Conservation (phyloP, 2,113 vertebrate species). For the Syngnathus scovelli region DNA sequence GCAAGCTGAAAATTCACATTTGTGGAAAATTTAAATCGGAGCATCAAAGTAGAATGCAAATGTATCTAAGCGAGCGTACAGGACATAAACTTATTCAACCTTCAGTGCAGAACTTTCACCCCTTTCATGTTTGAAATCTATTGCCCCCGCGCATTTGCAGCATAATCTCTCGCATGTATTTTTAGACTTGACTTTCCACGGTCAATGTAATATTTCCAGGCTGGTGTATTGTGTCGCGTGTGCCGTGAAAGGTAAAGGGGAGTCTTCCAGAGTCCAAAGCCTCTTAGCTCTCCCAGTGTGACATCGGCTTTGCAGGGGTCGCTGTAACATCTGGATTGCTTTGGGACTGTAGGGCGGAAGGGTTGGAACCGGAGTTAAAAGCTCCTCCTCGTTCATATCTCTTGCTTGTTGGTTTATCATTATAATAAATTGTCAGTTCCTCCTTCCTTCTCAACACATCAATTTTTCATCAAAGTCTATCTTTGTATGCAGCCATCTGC, state of each 20-base stretch:
- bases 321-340: conserved; percentile 40
- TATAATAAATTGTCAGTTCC: conserved; percentile 24
- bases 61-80: neutral
- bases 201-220: conserved; percentile 23
- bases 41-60: conserved; percentile 34
- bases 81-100: neutral
- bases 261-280: conserved; percentile 30
- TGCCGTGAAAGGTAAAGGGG: conserved; percentile 21
- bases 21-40: conserved; percentile 16
- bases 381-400: conserved; percentile 10
- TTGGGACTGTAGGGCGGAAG: conserved; percentile 13
- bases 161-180: conserved; percentile 15
- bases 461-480: conserved; percentile 33
- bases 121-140: conserved; percentile 12
- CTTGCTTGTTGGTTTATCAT: conserved; percentile 36
- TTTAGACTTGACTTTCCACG: conserved; percentile 6
- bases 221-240: conserved; percentile 15
- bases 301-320: conserved; percentile 19
- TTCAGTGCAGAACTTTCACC: conserved; percentile 10
- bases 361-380: neutral
- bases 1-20: neutral
- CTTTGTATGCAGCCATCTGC: conserved; percentile 40
- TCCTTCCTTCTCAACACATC: conserved; percentile 25
- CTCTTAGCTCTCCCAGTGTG: conserved; percentile 23
- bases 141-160: neutral